A percentile compares a stretch with the other conserved stretches of the same genome.
Conservation (phyloP, 2,797 vertebrate genomes). For the Odontamblyopus lacepedii region DNA sequence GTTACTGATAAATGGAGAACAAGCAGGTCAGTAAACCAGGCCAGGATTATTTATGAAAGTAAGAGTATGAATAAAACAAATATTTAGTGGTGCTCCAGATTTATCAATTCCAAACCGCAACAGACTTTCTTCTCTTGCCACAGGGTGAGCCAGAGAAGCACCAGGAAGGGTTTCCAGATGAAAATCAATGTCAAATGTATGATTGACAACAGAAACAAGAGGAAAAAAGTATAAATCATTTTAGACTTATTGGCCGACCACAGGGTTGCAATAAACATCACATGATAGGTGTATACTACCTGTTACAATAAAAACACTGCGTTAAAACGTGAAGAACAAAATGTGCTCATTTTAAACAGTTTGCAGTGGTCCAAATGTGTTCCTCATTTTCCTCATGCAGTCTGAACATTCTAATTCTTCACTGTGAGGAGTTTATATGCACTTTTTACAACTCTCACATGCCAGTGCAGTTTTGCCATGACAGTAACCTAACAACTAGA, state of each 20-base stretch:
- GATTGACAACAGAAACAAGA: background rate
- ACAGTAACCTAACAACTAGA: too few relatives aligned
- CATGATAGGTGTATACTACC: too few relatives aligned
- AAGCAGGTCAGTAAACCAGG: constrained; percentile 1
- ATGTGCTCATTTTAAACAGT: too few relatives aligned
- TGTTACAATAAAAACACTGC: too few relatives aligned
- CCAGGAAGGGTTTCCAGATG: background rate
- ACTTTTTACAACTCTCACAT: too few relatives aligned
- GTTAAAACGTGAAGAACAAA: too few relatives aligned
- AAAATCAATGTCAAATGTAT: background rate
- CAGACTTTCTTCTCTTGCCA: background rate
- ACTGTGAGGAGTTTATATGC: too few relatives aligned
- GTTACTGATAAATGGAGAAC: background rate
- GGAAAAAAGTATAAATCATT: too few relatives aligned
- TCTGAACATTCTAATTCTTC: too few relatives aligned
- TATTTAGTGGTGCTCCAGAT: background rate
- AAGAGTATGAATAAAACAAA: constrained; percentile 1
- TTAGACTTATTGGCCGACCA: background rate
- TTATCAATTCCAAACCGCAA: background rate
- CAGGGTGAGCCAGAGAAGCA: background rate
- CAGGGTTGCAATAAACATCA: background rate
- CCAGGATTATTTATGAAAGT: background rate
- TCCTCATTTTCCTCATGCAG: too few relatives aligned
- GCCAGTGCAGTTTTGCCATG: too few relatives aligned
- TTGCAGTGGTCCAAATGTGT: too few relatives aligned